phyloP scores from a whole-genome alignment of 2,888 invertebrate species.

The Melikaiella ostensackeni region DNA sequence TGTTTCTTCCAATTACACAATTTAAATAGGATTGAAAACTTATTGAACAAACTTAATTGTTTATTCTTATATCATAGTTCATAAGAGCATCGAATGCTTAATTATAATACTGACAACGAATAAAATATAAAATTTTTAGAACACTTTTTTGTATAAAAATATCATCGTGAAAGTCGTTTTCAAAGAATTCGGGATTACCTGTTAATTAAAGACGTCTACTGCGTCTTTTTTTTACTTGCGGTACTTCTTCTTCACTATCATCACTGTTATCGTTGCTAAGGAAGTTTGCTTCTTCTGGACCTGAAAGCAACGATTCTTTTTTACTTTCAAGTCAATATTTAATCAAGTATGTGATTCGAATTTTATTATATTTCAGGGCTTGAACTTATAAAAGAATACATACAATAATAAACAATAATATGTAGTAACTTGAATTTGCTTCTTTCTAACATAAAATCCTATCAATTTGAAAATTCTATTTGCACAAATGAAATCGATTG shows the following conservation, averaged over 20 bases:
- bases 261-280: not conserved
- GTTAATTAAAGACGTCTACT: not conserved
- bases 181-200: not conserved
- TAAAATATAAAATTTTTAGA: not conserved
- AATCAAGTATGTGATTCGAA: no score
- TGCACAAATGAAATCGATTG: no score
- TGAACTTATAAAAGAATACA: no score
- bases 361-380: no score
- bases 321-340: no score
- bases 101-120: not conserved
- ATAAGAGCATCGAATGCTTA: not conserved
- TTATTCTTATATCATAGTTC: not conserved
- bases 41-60: not conserved
- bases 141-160: not conserved
- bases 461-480: no score
- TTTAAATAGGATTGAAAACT: no score
- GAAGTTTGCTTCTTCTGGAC: not conserved
- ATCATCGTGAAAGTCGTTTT: not conserved
- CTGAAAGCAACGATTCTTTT: not conserved
- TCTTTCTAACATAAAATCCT: no score
- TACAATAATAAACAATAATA: no score
- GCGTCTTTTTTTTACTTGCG: constrained; percentile 4
- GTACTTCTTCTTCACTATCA: constrained; percentile 12
- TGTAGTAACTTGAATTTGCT: no score
- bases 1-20: no score